Evolutionary conservation across 2,113 vertebrate species (phyloP).

Genomic region (Manacus vitellinus): DNA sequence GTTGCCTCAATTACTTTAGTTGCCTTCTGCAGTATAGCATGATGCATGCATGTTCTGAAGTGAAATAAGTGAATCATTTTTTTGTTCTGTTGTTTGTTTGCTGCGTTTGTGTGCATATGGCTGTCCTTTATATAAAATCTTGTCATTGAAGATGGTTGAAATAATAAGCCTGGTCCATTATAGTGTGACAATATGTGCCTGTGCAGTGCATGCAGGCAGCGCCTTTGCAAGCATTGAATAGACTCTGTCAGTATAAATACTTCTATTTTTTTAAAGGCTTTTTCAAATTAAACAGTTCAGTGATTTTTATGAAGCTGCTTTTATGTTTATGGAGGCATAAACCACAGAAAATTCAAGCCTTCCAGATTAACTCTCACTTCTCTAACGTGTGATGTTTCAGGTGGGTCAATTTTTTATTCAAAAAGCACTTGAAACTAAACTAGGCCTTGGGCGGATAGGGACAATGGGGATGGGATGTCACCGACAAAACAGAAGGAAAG

Average conservation of each 20-base stretch:
- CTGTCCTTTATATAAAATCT: background rate
- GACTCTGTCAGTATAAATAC: background rate
- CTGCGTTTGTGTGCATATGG: background rate
- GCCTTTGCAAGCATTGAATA: background rate
- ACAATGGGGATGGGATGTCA: accelerated
- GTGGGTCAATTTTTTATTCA: background rate
- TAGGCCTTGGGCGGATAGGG: accelerated
- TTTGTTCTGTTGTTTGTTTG: background rate
- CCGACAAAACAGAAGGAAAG: background rate
- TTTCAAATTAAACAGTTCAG: background rate
- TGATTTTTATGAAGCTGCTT: background rate
- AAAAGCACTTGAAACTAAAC: background rate
- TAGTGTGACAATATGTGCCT: background rate
- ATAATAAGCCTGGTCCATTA: background rate
- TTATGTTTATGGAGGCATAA: background rate
- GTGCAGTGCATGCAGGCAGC: background rate
- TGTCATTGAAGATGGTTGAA: background rate
- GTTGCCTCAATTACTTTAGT: background rate
- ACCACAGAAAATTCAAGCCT: background rate
- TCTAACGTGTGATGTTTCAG: background rate
- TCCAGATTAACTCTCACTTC: background rate
- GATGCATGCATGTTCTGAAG: background rate
- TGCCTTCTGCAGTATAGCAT: background rate
- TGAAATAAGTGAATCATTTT: background rate
- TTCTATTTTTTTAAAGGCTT: background rate